Evolutionary conservation across 2,113 vertebrate species (phyloP), one percentile per base, ranked within the genome.

Genomic region (Sprattus sprattus): DNA sequence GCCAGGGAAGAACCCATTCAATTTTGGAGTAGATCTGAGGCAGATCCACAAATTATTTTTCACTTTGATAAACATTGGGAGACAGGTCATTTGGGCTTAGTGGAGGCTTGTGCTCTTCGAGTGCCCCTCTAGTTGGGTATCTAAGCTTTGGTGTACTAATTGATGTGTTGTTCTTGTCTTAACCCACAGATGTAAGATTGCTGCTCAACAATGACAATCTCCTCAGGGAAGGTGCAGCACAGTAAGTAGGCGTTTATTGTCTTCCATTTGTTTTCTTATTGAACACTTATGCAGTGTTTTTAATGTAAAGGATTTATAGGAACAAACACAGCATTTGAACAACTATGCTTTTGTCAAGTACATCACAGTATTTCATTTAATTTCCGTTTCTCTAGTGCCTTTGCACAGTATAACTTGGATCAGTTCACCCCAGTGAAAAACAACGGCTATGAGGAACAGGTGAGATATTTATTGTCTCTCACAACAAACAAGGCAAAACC

Each of bases 361-460:
- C 60, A 22, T 64, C 20, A 64, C 8, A 32, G 64, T 71, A 32
- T 32, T 28, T 71, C 2, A 25, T 67, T 28, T 71, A 10, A 71
- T 71, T 25, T 71, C 25, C 10, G n/a, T 71, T 28, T 64, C 60
- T 28, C n/a, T 90, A 99, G 98, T 93, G 98, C 97, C 8, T 99
- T 99, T 95, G 97, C 97, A 89, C 97, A 98, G 90, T 99, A 99
- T 90, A 98, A 99, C 92, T 99, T 99, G 97, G 98, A 99, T 92
- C 97, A 99, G 93, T 99, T 99, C 93, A 97, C 96, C 4, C 95
- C 95, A 0, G 96, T 96, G 92, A 98, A 97, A 93, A 94, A 98
- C 91, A 96, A 97, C 88, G 97, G 96, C 47, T 96, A 96, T 85
- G 97, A 99, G 64, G 97, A 98, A 87, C 88, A 91, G 86, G 88